Evolutionary conservation across 2,888 invertebrate genomes (phyloP), one percentile per base, ranked within the genome.

Genomic region (Andrena bicolor): DNA sequence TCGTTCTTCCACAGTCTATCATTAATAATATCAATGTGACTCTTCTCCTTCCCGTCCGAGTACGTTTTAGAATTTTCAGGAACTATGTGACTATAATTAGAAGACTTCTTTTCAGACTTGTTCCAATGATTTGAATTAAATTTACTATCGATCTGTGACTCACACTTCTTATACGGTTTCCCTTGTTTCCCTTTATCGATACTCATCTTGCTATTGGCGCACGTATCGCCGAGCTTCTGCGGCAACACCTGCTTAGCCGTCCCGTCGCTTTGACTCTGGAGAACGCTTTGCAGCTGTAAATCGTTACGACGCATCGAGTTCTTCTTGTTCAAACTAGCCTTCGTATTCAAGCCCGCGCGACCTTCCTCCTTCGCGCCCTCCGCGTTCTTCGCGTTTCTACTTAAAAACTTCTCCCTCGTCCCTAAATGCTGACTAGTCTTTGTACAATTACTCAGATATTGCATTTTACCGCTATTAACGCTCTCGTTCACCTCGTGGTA

Each of bases 1-100:
- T 88, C 92, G 76, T 92, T 94, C 64, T 93, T 93, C 91, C 93
- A 92, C 58, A 93, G 76, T 70, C 93, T 89, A 35, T 94, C 93
- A 58, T 93, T 94, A 65, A 93, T 92, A 74, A 93, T 91, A 20
- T 94, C 92, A n/a, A 92, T 75, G 86, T 91, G 76, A 83, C 87
- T 82, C 53, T 79, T 87, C 30, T 84, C 83, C 28, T 79, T 84
- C 30, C 75, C 78, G n/a, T 32, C 65, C 4, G 74, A 69, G 16
- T 70, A 73, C 56, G 71, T 81, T 48, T 77, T 76, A n/a, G 51
- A 61, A 53, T 68, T 74, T 28, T 80, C 79, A 65, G 79, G 63
- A 49, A 58, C 78, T 49, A 49, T 58, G 16, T 66, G 41, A 68
- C 56, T 60, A 20, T 58, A 72, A 58, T 56, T 86, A 16, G 83